These are phyloP conservation scores for Pachypanchax playfairii DNA, from an alignment of 2,113 vertebrate genomes.

Conservation along the genomic window DNA sequence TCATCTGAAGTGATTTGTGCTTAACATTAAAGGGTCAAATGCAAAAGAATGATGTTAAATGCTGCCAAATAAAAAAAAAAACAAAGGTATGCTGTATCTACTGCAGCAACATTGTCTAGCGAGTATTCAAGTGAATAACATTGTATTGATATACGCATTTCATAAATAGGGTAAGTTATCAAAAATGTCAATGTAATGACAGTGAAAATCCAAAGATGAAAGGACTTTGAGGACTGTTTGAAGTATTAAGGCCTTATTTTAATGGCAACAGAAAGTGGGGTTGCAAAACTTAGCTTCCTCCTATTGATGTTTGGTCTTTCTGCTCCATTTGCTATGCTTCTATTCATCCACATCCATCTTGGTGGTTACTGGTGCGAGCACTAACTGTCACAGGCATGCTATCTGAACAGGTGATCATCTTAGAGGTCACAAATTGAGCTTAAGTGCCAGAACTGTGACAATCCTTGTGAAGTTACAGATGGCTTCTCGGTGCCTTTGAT, in stretches of 20 bases:
- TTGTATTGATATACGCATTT: neutral
- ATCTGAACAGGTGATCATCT: neutral
- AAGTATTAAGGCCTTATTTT: neutral
- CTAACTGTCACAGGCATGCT: neutral
- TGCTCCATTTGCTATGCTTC: neutral
- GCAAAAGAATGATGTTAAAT: constrained; percentile 17
- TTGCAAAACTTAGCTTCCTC: neutral
- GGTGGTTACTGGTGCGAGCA: neutral
- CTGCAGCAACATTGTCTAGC: neutral
- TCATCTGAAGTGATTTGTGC: constrained; percentile 31
- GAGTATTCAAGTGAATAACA: neutral
- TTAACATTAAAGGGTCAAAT: constrained; percentile 13
- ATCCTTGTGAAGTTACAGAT: constrained; percentile 5
- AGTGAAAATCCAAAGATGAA: neutral
- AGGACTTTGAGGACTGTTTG: neutral
- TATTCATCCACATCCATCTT: neutral
- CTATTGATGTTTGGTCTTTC: neutral
- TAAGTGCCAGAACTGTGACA: neutral
- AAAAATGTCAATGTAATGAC: neutral
- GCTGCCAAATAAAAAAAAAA: neutral
- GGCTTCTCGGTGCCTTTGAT: constrained; percentile 1
- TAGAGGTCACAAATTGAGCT: neutral
- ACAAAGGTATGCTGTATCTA: neutral
- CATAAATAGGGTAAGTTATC: neutral
- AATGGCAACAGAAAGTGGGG: neutral